Conservation (phyloP, 2,888 invertebrate genomes). For the Charanyca ferruginea region DNA sequence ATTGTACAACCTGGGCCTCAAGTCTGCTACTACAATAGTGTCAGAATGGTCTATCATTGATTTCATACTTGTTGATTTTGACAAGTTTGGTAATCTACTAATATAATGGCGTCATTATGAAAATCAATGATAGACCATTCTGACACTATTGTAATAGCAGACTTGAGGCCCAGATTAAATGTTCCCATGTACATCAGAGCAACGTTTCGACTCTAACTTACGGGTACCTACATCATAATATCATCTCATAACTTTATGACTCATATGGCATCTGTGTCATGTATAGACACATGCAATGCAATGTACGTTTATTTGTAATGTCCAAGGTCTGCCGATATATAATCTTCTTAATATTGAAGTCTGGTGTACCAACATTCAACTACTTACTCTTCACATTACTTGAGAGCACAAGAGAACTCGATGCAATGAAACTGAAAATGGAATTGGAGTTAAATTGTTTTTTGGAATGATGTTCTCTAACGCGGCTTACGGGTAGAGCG, state of each 20-base stretch:
- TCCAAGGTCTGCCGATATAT: slow-evolving; percentile 19
- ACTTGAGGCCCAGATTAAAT: too few species aligned
- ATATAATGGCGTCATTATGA: too few species aligned
- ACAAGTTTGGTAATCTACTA: too few species aligned
- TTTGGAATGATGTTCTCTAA: too few species aligned
- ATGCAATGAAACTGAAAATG: not conserved
- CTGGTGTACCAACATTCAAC: slow-evolving; percentile 33
- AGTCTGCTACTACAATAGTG: too few species aligned
- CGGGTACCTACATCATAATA: not conserved
- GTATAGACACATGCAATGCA: slow-evolving; percentile 5
- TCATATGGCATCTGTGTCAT: slow-evolving; percentile 54
- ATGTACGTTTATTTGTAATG: slow-evolving; percentile 8
- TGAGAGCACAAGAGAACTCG: slow-evolving; percentile 8
- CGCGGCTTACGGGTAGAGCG: too few species aligned
- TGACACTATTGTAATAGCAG: too few species aligned
- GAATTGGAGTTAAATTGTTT: too few species aligned
- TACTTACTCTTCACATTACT: slow-evolving; percentile 29
- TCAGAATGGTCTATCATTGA: too few species aligned
- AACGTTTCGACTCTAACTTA: slow-evolving; percentile 21
- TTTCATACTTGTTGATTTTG: too few species aligned
- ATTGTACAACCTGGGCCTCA: too few species aligned
- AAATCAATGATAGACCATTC: too few species aligned
- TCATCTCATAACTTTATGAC: slow-evolving; percentile 47
- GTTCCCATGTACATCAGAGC: slow-evolving; percentile 26
- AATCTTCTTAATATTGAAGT: slow-evolving; percentile 13